Conservation (phyloP, 2,888 invertebrate species). For the Epirrhoe tristata region DNA sequence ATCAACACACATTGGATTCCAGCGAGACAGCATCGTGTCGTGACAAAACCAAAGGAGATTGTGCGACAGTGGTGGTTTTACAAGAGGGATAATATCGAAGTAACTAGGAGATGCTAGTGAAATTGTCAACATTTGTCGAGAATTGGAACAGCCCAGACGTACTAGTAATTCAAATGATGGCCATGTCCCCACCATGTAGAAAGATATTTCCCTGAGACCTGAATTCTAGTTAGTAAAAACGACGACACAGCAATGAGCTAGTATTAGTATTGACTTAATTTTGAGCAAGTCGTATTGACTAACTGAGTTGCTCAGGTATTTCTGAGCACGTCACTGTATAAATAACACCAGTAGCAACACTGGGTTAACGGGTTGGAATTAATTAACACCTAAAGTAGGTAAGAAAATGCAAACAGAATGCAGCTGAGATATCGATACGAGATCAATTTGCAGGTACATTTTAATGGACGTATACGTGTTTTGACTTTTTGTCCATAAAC, state of each 20-base stretch:
- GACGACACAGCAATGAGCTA: constrained; percentile 20
- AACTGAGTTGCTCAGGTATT: constrained; percentile 18
- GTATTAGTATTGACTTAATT: constrained; percentile 2
- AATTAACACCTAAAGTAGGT: constrained; percentile 48
- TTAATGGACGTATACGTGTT: constrained; percentile 37
- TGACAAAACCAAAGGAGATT: background rate
- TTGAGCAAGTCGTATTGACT: constrained; percentile 1
- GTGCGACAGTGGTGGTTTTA: background rate
- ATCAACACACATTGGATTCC: background rate
- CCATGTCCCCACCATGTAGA: background rate
- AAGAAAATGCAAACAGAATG: constrained; percentile 45
- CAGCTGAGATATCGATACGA: constrained; percentile 41
- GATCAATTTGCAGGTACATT: constrained; percentile 43
- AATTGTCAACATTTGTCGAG: background rate
- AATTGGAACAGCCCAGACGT: background rate
- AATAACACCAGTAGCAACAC: constrained; percentile 37
- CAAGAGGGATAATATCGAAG: constrained; percentile 2
- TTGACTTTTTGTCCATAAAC: constrained; percentile 23
- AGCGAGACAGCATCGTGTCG: background rate
- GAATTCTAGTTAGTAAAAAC: too few relatives aligned
- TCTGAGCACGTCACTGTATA: constrained; percentile 28
- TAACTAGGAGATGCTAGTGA: background rate
- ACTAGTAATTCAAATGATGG: background rate
- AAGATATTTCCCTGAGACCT: background rate
- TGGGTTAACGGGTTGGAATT: constrained; percentile 48